phyloP scores from a whole-genome alignment of 1,140 invertebrate genomes.

The Drosophila ananassae region DNA sequence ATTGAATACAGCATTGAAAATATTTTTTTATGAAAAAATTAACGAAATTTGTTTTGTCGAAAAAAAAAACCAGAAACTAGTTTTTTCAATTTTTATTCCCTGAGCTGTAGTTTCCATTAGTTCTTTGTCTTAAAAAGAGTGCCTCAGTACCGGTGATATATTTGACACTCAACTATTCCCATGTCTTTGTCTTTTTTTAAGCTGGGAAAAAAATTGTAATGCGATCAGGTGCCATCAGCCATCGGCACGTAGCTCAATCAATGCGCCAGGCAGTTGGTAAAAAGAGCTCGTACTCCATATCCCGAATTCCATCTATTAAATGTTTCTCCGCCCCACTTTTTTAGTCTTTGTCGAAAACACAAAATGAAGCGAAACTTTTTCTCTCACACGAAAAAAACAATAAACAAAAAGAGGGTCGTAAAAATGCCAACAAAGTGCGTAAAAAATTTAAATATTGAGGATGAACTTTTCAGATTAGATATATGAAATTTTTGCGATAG shows the following conservation, averaged over 20 bases:
- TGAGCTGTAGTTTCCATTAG: not conserved
- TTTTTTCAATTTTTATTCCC: too few species aligned
- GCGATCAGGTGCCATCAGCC: constrained; percentile 31
- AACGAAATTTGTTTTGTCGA: too few species aligned
- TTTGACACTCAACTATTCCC: not conserved
- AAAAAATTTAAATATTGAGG: not conserved
- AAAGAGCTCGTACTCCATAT: constrained; percentile 15
- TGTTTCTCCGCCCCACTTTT: not conserved
- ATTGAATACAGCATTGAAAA: too few species aligned
- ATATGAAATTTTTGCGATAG: not conserved
- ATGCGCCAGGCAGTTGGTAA: constrained; percentile 13
- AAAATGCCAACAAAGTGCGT: not conserved
- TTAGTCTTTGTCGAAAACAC: not conserved
- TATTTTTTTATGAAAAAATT: too few species aligned
- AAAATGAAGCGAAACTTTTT: not conserved
- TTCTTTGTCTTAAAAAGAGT: not conserved
- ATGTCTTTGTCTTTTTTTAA: not conserved
- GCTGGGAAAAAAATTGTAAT: constrained; percentile 1
- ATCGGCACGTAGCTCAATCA: constrained; percentile 71
- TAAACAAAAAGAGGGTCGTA: not conserved
- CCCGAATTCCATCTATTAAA: constrained; percentile 1
- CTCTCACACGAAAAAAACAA: not conserved
- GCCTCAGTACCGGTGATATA: not conserved
- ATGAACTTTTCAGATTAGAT: not conserved
- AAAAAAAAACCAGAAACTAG: too few species aligned